Percentiles rank a stretch among this genome's conserved stretches.
Evolutionary conservation across 2,888 invertebrate genomes (phyloP).

Genomic region (Thereva nobilitata): DNA sequence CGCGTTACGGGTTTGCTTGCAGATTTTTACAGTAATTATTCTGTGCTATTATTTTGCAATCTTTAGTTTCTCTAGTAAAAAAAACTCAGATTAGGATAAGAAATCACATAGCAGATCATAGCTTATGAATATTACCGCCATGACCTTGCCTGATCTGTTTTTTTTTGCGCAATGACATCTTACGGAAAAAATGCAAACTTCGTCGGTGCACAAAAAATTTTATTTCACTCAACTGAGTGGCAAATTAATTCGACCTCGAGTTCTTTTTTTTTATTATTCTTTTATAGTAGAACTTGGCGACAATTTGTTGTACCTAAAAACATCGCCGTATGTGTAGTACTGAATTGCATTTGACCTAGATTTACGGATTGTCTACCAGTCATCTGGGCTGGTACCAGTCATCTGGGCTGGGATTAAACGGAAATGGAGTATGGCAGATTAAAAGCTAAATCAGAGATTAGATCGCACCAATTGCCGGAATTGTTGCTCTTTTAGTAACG

Average conservation of each 20-base stretch:
- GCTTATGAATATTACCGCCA: neutral
- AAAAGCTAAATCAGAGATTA: conserved; percentile 11
- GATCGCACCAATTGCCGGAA: conserved; percentile 14
- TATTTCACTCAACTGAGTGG: conserved; percentile 26
- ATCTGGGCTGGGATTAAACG: conserved; percentile 12
- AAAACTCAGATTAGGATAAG: neutral
- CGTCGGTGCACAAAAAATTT: neutral
- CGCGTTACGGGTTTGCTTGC: neutral
- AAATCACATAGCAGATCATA: neutral
- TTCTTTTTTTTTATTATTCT: neutral
- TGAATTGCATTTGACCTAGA: conserved; percentile 13
- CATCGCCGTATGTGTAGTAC: too few species aligned
- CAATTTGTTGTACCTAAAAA: too few species aligned
- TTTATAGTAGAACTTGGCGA: too few species aligned
- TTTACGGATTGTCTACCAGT: neutral
- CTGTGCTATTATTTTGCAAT: neutral
- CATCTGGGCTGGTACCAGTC: conserved; percentile 1
- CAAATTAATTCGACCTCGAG: conserved; percentile 29
- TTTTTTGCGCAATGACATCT: neutral
- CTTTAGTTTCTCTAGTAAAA: neutral
- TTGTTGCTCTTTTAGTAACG: conserved; percentile 2
- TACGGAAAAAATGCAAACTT: neutral
- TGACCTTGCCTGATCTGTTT: conserved; percentile 7
- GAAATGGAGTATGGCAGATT: conserved; percentile 12
- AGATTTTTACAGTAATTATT: neutral